These are phyloP conservation scores for Morpho helenor DNA, from an alignment of 2,888 invertebrate genomes.

Conservation along the genomic window DNA sequence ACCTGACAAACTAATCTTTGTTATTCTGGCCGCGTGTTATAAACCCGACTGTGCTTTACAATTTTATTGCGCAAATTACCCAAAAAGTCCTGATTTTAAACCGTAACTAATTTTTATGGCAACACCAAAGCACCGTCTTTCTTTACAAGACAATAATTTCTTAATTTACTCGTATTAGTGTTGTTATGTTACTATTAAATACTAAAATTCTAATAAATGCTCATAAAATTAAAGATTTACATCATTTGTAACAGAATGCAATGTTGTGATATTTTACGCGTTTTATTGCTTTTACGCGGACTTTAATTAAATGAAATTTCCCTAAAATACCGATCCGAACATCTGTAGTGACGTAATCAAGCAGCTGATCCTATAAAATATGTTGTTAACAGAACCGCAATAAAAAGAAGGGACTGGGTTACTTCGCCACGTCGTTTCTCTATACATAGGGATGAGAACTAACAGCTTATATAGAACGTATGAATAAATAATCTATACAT, in stretches of 20 bases:
- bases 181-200: not conserved
- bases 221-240: conserved; percentile 19
- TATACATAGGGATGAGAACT: not conserved
- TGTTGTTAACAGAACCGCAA: conserved; percentile 55
- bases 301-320: conserved; percentile 33
- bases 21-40: conserved; percentile 25
- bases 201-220: conserved; percentile 1
- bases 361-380: conserved; percentile 70
- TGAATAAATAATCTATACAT: too few relatives aligned
- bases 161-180: conserved; percentile 5
- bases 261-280: conserved; percentile 15
- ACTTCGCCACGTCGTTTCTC: conserved; percentile 7
- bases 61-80: conserved; percentile 31
- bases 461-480: too few relatives aligned
- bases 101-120: conserved; percentile 12
- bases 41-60: conserved; percentile 18
- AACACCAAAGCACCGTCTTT: not conserved
- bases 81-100: conserved; percentile 11
- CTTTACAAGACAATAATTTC: not conserved
- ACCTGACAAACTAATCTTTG: conserved; percentile 43
- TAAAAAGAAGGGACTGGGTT: conserved; percentile 45
- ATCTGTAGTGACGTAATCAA: conserved; percentile 55
- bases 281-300: conserved; percentile 18
- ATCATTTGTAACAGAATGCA: conserved; percentile 15
- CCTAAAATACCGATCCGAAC: conserved; percentile 38